Evolutionary conservation across 2,888 invertebrate species (phyloP), one percentile per base, ranked within the genome.

Genomic region (Muscina levida): DNA sequence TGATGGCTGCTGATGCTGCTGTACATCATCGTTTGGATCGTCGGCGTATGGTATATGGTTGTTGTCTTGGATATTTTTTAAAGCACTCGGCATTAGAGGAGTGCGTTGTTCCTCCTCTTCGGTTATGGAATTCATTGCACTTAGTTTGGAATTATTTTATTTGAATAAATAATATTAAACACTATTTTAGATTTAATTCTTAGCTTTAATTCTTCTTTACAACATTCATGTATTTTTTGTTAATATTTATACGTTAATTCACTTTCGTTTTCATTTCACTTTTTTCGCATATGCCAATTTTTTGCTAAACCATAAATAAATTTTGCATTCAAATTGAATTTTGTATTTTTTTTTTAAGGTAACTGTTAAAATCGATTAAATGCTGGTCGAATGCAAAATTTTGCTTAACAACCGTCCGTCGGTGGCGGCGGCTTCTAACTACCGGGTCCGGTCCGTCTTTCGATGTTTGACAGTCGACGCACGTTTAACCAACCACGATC

Each of bases 31-130:
- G n/a, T 3, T 15, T 24, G 68, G 53, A 1, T 81, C 77, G 48
- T 77, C 77, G 10, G 57, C 81, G 72, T 46, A 81, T 3, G 81
- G 77, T 37, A 81, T 77, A 17, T 71, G 22, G 2, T n/a, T 17
- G 48, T 66, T 57, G 39, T 66, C 71, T 17, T 4, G 6, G 10
- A 13, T 15, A 26, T 44, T 13, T 48, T 62, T 46, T 8, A 56
- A 67, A 72, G 44, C 53, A 51, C 72, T 31, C 8, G 46, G 10
- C 53, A 74, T 68, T 6, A 81, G 72, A 2, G 81, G 57, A 22
- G 48, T 15, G n/a, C 48, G 39, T 57, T 77, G 74, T 68, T 68
- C 66, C 22, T 68, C 67, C 24, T 72, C 71, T 68, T 77, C 72
- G 4, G 13, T 2, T 31, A 46, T 31, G 37, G 74, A 56, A 77